Base-by-base conservation (phyloP, 2,888 invertebrate species). In the Cryptocephalus primarius region DNA sequence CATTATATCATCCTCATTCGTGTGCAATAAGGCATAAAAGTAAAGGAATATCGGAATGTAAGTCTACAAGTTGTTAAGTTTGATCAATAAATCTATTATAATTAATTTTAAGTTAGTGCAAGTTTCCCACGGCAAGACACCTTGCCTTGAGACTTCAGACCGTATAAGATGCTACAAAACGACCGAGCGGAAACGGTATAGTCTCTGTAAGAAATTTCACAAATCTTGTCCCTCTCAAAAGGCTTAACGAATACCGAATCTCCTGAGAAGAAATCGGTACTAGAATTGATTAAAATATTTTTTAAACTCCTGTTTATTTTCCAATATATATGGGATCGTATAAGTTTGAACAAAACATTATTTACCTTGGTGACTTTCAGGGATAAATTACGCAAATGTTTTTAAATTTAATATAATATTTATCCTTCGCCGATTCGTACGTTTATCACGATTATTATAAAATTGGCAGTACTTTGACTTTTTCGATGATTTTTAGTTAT, bases 31-130 rank as follows among this genome's bases (percentile, higher is more conserved):
- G 22, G 22, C 22, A 22, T 22, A 33, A 11, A 32, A 42, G 6
- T 32, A 4, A 42, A 40, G 40, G 41, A 22, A 22, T 22, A 22
- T 22, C 2, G 22, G 22, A 22, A 22, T 22, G 22, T 22, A 22
- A 22, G 22, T 22, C 22, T 22, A 22, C 22, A 22, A 6, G 22
- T 22, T 22, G 22, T 22, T 22, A 22, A 22, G 22, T 22, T 22
- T 22, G 22, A 22, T 22, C 22, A 62, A 67, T 69, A 68, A 66
- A 66, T 66, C 63, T 65, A 66, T 66, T 65, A 61, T 66, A 66
- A 67, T 66, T 66, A 67, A 66, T 64, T 65, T 66, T 59, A 61
- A 64, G 64, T 64, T 65, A 65, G 63, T 66, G 62, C 62, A 62
- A 56, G 59, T 62, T 68, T 69, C 68, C 67, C 68, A 68, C 68